Evolutionary conservation across 2,113 vertebrate genomes (phyloP).

Genomic region (Mohoua ochrocephala): DNA sequence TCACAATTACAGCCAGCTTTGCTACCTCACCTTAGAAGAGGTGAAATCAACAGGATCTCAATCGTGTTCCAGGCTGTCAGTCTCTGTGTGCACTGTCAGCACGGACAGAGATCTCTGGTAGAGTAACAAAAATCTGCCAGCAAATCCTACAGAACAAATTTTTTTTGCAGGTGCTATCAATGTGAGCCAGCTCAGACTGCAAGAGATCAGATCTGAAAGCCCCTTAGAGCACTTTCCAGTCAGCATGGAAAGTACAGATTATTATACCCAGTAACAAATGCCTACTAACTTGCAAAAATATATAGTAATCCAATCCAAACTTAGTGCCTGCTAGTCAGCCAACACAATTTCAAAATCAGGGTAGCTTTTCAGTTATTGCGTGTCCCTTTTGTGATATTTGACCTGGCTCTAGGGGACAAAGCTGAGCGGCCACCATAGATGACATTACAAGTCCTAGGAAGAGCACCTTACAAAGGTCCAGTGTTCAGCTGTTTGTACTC

Average conservation of each 20-base stretch:
- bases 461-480: neutral
- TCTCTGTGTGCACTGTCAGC: neutral
- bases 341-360: neutral
- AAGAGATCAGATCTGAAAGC: neutral
- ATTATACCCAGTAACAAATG: neutral
- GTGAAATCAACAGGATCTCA: neutral
- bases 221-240: neutral
- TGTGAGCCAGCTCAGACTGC: neutral
- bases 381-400: neutral
- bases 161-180: neutral
- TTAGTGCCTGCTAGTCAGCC: neutral
- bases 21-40: neutral
- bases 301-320: neutral
- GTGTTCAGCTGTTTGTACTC: neutral
- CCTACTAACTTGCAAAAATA: neutral
- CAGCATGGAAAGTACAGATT: neutral
- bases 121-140: neutral
- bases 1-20: neutral
- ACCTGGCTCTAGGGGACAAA: neutral
- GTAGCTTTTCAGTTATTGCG: neutral
- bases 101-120: neutral
- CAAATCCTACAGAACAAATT: neutral
- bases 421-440: rapidly evolving
- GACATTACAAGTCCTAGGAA: neutral
- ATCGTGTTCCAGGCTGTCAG: rapidly evolving